phyloP scores from a whole-genome alignment of 2,113 vertebrate genomes.

The Halcyon senegalensis region DNA sequence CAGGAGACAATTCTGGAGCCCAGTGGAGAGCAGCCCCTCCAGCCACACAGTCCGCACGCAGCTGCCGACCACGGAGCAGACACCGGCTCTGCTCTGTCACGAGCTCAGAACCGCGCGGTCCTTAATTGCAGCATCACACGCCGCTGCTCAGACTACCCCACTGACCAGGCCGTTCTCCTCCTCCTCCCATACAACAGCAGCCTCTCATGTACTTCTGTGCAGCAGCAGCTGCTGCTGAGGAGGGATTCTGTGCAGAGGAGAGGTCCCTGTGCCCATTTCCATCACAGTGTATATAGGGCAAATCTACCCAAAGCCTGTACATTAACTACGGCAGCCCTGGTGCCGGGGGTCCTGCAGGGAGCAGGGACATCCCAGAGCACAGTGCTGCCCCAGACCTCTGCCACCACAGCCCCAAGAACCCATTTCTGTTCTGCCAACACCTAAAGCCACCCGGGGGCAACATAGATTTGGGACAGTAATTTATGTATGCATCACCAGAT shows the following conservation, averaged over 20 bases:
- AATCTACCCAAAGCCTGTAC: neutral
- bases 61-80: fast-evolving
- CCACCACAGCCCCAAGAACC: neutral
- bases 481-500: neutral
- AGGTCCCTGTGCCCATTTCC: no score
- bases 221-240: neutral
- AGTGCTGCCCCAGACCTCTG: neutral
- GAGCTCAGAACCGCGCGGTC: neutral
- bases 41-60: neutral
- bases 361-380: fast-evolving
- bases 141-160: neutral
- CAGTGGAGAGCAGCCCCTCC: neutral
- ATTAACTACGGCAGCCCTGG: neutral
- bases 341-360: neutral
- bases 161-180: fast-evolving
- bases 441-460: neutral
- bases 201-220: neutral
- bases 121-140: neutral
- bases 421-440: neutral
- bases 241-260: neutral
- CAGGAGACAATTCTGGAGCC: neutral
- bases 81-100: neutral
- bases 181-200: neutral
- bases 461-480: neutral
- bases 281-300: neutral